These are phyloP conservation scores for Mormoops blainvillei DNA, from an alignment of 2,113 vertebrate species.

Conservation along the genomic window DNA sequence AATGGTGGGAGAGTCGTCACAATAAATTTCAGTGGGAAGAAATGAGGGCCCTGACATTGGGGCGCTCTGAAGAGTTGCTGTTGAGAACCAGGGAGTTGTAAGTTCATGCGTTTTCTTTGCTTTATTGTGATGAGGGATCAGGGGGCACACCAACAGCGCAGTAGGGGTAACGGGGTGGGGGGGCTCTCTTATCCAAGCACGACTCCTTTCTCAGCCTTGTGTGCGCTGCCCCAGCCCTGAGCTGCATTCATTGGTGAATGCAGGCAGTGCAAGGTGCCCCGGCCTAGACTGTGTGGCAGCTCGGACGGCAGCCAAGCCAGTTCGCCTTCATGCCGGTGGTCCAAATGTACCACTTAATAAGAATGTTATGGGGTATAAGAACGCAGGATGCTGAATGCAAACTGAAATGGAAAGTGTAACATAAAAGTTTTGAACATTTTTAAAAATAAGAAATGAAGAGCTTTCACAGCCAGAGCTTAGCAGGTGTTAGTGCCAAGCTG, in stretches of 20 bases:
- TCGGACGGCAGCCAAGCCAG: not conserved
- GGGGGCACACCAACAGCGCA: accelerated
- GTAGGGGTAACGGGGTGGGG: no score
- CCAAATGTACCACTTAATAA: not conserved
- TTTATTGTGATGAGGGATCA: not conserved
- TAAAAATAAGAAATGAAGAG: not conserved
- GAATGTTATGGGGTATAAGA: not conserved
- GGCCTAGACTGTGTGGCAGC: not conserved
- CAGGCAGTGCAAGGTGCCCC: not conserved
- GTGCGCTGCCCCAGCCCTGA: accelerated
- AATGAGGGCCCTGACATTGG: not conserved
- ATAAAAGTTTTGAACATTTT: not conserved
- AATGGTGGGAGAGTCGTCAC: not conserved
- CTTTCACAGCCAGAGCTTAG: not conserved
- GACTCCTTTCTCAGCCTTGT: accelerated
- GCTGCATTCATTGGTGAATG: not conserved
- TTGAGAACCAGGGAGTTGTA: not conserved
- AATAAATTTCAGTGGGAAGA: not conserved
- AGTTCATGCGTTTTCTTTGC: not conserved
- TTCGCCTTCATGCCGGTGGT: not conserved
- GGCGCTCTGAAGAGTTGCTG: not conserved
- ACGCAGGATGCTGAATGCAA: not conserved
- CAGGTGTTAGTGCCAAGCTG: not conserved
- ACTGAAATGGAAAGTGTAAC: not conserved
- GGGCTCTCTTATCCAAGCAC: no score